Percentiles rank a stretch among this genome's conserved stretches.
Evolutionary conservation across 2,797 vertebrate species (phyloP).

Genomic region (Tauraco hartlaubi): DNA sequence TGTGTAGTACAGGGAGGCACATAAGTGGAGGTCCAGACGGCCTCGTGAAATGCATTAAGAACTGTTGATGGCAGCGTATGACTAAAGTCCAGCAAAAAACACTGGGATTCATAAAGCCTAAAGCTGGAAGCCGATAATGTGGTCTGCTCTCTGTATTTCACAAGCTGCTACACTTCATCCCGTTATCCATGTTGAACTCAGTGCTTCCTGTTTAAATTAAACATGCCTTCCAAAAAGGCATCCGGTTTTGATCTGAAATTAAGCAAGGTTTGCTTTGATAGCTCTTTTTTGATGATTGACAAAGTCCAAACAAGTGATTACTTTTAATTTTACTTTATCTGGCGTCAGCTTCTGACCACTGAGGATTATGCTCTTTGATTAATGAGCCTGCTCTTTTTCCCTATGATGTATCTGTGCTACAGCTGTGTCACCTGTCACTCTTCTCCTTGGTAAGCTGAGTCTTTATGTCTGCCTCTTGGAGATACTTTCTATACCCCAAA

Average conservation of each 20-base stretch:
- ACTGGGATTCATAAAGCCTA: background rate
- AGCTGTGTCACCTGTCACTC: background rate
- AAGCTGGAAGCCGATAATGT: background rate
- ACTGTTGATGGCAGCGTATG: background rate
- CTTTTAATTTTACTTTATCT: conserved; percentile 46
- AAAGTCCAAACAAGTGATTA: conserved; percentile 56
- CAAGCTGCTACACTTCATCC: conserved; percentile 50
- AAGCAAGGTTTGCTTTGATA: conserved; percentile 55
- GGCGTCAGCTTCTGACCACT: background rate
- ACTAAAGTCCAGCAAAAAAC: background rate
- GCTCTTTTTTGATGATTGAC: background rate
- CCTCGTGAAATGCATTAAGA: background rate
- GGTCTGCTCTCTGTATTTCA: conserved; percentile 64
- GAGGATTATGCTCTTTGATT: background rate
- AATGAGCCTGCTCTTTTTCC: conserved; percentile 6
- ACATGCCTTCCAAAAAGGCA: conserved; percentile 40
- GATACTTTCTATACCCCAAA: background rate
- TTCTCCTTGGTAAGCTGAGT: background rate
- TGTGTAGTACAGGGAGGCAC: rapidly evolving
- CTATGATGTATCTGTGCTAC: background rate
- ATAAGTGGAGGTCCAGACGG: background rate
- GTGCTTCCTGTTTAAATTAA: conserved; percentile 57
- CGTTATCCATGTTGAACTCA: conserved; percentile 23
- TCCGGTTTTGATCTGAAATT: conserved; percentile 53
- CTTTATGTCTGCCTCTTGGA: background rate